These are phyloP conservation scores for Cherax quadricarinatus DNA, from an alignment of 1,140 invertebrate species.

Conservation along the genomic window DNA sequence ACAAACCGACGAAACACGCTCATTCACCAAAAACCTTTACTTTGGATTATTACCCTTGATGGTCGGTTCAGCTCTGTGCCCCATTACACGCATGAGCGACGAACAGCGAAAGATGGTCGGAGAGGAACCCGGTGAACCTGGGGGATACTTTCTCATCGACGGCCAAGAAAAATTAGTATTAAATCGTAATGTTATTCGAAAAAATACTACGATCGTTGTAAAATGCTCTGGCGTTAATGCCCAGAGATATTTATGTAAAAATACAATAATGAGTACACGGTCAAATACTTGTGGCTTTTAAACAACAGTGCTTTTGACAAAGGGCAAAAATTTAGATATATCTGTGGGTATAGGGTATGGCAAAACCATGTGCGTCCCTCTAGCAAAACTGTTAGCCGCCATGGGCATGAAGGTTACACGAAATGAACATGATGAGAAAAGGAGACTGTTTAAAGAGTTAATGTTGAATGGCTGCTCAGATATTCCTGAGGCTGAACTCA, in stretches of 20 bases:
- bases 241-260: background rate
- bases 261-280: background rate
- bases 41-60: background rate
- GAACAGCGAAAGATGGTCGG: background rate
- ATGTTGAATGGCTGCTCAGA: slow-evolving; percentile 42
- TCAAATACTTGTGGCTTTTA: too few relatives aligned
- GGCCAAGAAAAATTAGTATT: background rate
- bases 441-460: background rate
- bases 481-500: background rate
- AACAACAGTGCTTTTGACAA: background rate
- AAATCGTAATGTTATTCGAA: background rate
- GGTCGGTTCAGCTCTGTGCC: slow-evolving; percentile 2
- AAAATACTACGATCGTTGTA: background rate
- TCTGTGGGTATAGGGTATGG: background rate
- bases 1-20: background rate
- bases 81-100: background rate
- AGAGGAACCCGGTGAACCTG: slow-evolving; percentile 1
- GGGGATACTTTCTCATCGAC: slow-evolving; percentile 14
- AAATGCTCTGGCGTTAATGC: background rate
- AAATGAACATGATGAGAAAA: too few relatives aligned
- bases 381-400: background rate
- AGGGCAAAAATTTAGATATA: background rate
- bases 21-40: background rate
- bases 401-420: background rate
- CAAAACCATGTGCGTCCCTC: background rate